Conservation (phyloP, 2,113 vertebrate genomes). For the Nibea albiflora region DNA sequence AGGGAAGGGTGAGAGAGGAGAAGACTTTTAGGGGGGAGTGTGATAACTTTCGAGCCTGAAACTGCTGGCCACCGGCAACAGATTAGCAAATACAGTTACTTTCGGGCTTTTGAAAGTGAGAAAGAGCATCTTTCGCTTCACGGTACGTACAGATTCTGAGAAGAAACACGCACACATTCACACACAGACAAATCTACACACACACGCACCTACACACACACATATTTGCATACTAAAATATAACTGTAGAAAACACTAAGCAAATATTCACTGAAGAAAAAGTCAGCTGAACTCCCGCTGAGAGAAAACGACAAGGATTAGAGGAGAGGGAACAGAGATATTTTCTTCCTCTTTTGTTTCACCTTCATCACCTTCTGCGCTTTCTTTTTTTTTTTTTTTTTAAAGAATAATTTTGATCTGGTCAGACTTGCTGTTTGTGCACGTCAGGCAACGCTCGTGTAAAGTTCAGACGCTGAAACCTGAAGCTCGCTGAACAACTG, state of each 20-base stretch:
- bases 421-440: slow-evolving; percentile 11
- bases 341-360: not conserved
- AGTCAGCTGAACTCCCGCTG: not conserved
- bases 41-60: slow-evolving; percentile 24
- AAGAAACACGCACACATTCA: too few relatives aligned
- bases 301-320: not conserved
- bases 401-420: not conserved
- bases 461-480: slow-evolving; percentile 28
- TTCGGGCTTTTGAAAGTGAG: not conserved
- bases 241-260: not conserved
- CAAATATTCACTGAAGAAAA: slow-evolving; percentile 1
- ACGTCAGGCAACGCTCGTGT: slow-evolving; percentile 24
- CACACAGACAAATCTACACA: not conserved
- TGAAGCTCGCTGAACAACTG: not conserved
- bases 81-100: not conserved
- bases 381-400: not conserved
- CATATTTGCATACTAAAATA: not conserved
- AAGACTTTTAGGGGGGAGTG: slow-evolving; percentile 39
- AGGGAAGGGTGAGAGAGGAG: slow-evolving; percentile 19
- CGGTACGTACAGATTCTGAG: not conserved
- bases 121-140: not conserved
- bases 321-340: not conserved
- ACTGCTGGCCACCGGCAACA: slow-evolving; percentile 1
- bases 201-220: not conserved
- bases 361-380: not conserved